phyloP scores from a whole-genome alignment of 2,113 vertebrate genomes.

The Ceuthmochares aereus region DNA sequence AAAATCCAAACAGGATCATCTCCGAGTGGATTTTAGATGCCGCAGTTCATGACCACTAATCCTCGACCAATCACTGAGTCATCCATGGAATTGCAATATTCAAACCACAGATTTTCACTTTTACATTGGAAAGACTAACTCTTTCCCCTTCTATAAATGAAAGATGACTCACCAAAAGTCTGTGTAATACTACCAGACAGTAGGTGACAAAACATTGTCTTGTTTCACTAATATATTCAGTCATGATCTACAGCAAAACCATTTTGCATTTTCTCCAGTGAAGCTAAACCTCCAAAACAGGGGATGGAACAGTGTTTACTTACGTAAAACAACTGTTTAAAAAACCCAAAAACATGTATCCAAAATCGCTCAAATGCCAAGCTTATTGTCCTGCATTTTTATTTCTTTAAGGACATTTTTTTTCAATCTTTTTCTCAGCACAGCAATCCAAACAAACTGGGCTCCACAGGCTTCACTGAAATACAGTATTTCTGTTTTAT shows the following conservation, averaged over 20 bases:
- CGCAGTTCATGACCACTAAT: conserved; percentile 5
- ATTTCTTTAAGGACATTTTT: not conserved
- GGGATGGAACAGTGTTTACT: not conserved
- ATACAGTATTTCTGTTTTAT: not conserved
- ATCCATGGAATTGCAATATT: not conserved
- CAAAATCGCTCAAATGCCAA: not conserved
- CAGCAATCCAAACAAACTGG: not conserved
- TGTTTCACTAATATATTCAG: not conserved
- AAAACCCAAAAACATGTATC: not conserved
- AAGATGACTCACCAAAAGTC: not conserved
- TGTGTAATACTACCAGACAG: not conserved
- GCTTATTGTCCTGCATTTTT: not conserved
- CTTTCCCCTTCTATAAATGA: not conserved
- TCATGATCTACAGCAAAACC: not conserved
- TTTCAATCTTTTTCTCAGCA: not conserved
- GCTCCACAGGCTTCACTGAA: not conserved
- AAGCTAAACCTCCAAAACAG: not conserved
- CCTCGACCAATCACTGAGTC: not conserved
- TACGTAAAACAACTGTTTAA: not conserved
- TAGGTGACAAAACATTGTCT: not conserved
- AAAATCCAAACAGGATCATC: not conserved
- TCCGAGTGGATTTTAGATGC: not conserved
- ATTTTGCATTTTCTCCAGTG: not conserved
- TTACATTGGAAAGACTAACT: not conserved
- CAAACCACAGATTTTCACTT: conserved; percentile 28